Conservation (phyloP, 2,888 invertebrate genomes). For the Caenorhabditis afra region DNA sequence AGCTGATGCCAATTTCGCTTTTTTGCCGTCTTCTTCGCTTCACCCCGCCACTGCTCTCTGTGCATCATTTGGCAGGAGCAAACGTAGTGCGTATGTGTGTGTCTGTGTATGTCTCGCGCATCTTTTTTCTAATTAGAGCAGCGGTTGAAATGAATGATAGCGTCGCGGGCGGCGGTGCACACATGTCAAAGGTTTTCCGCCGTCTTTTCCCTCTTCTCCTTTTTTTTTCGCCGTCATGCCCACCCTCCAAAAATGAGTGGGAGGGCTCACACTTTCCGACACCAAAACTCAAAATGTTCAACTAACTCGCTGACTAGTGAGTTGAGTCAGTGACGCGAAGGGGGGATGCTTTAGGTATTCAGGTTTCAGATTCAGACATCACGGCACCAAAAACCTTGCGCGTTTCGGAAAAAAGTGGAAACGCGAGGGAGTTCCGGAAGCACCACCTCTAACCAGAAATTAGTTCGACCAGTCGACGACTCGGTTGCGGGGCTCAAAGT, state of each 20-base stretch:
- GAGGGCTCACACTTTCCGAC: no score
- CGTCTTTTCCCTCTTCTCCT: not conserved
- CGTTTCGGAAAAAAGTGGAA: not conserved
- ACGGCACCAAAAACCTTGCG: conserved; percentile 30
- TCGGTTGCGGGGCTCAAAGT: no score
- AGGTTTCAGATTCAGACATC: conserved; percentile 29
- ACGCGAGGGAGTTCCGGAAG: not conserved
- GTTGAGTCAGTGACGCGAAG: no score
- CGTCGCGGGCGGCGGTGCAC: conserved; percentile 3
- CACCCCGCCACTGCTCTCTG: conserved; percentile 1
- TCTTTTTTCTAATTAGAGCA: conserved; percentile 57
- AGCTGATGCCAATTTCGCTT: conserved; percentile 14
- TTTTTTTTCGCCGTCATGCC: not conserved
- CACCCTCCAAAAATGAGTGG: not conserved
- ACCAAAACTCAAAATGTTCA: conserved; percentile 32
- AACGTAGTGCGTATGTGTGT: not conserved
- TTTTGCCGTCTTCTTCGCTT: conserved; percentile 1
- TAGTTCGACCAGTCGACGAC: not conserved
- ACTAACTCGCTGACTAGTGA: not conserved
- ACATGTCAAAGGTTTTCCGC: conserved; percentile 39
- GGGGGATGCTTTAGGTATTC: not conserved
- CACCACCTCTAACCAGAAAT: not conserved
- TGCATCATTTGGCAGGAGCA: conserved; percentile 19
- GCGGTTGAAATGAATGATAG: conserved; percentile 57
- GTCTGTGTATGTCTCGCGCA: conserved; percentile 8